A percentile compares a stretch with the other conserved stretches of the same genome.
These are phyloP conservation scores for Phymastichus coffea DNA, from an alignment of 1,140 invertebrate species.

Conservation along the genomic window DNA sequence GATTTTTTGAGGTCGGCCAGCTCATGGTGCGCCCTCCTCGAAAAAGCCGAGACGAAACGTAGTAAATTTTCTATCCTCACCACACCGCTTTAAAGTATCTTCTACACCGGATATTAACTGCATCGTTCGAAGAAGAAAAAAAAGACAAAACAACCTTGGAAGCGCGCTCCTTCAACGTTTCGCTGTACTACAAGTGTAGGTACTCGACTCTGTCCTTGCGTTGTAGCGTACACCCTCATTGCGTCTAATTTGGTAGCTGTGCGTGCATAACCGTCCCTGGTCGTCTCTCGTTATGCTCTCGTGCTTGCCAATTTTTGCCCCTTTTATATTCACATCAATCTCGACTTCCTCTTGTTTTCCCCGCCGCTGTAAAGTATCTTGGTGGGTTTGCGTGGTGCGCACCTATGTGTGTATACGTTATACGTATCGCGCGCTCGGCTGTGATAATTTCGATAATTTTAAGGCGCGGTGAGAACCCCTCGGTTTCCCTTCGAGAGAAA, in stretches of 20 bases:
- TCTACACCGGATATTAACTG: no score
- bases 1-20: conserved; percentile 2
- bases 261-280: not conserved
- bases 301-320: conserved; percentile 5
- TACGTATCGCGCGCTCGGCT: not conserved
- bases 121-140: no score
- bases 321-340: conserved; percentile 11
- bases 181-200: no score
- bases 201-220: conserved; percentile 37
- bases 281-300: conserved; percentile 11
- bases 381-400: not conserved
- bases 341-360: conserved; percentile 11
- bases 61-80: no score
- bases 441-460: conserved; percentile 29
- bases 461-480: conserved; percentile 12
- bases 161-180: no score
- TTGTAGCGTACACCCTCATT: conserved; percentile 26
- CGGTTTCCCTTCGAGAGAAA: not conserved
- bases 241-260: conserved; percentile 11
- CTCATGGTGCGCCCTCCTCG: not conserved
- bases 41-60: conserved; percentile 31
- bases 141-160: no score
- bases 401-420: not conserved
- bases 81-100: no score
- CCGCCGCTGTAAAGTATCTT: not conserved